Percentiles rank a stretch among this genome's conserved stretches.
Conservation (phyloP, 2,888 invertebrate genomes). For the Mellilla xanthometata region DNA sequence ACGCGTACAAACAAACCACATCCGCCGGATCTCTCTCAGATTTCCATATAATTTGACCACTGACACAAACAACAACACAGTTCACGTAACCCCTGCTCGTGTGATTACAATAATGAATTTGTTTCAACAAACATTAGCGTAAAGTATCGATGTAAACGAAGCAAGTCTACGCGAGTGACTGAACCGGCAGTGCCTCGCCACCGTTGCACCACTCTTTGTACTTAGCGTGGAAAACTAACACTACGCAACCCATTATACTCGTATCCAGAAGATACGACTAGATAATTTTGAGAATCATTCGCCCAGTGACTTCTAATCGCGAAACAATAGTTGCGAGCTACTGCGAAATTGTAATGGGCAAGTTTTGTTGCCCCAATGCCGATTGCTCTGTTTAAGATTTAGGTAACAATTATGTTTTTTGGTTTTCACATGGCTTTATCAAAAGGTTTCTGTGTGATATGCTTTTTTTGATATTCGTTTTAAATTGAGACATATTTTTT, state of each 20-base stretch:
- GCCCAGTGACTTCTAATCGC: constrained; percentile 44
- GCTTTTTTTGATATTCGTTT: too few species aligned
- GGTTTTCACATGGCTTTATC: too few species aligned
- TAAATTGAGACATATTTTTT: too few species aligned
- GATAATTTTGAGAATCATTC: constrained; percentile 59
- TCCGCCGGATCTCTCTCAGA: constrained; percentile 21
- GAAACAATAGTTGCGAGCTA: constrained; percentile 44
- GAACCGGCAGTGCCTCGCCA: constrained; percentile 55
- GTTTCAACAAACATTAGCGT: constrained; percentile 1
- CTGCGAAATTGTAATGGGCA: constrained; percentile 34
- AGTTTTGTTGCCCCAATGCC: constrained; percentile 24
- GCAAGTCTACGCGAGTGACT: constrained; percentile 69
- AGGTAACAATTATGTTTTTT: not conserved
- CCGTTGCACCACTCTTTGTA: constrained; percentile 76
- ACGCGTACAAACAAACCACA: constrained; percentile 42
- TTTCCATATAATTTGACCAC: constrained; percentile 4
- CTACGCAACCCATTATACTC: constrained; percentile 76
- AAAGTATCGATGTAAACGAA: constrained; percentile 42
- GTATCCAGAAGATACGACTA: constrained; percentile 66
- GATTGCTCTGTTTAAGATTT: constrained; percentile 19
- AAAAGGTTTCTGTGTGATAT: too few species aligned
- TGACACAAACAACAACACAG: constrained; percentile 10
- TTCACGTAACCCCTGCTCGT: constrained; percentile 1
- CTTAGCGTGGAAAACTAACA: constrained; percentile 70
- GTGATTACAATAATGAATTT: not conserved